Evolutionary conservation across 2,888 invertebrate species (phyloP).

Genomic region (Eueremaeus valkanovi): DNA sequence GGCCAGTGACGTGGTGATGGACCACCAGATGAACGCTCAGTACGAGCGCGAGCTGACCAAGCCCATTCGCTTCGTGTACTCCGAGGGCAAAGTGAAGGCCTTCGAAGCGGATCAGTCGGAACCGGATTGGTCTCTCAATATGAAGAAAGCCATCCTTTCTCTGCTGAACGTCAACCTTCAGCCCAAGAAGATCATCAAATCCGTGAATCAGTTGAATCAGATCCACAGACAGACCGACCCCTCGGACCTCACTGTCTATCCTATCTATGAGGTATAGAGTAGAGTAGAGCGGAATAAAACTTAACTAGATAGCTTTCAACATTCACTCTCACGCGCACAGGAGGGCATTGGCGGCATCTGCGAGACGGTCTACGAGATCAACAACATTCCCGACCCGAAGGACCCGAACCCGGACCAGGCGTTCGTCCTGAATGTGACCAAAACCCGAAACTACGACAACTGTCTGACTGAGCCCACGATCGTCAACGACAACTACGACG

Average conservation of each 20-base stretch:
- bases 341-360: constrained; percentile 47
- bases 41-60: constrained; percentile 46
- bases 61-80: constrained; percentile 48
- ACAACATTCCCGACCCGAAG: constrained; percentile 42
- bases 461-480: constrained; percentile 49
- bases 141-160: constrained; percentile 52
- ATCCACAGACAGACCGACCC: neutral
- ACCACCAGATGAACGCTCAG: constrained; percentile 40
- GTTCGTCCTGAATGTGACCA: constrained; percentile 48
- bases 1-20: constrained; percentile 5
- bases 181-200: constrained; percentile 41
- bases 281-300: neutral
- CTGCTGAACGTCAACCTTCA: constrained; percentile 51
- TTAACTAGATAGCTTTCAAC: neutral
- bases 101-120: constrained; percentile 50
- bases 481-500: constrained; percentile 46
- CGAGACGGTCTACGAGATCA: constrained; percentile 47
- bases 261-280: constrained; percentile 35
- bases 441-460: constrained; percentile 47
- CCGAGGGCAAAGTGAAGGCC: constrained; percentile 47
- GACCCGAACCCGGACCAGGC: constrained; percentile 8
- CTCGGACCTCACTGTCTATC: constrained; percentile 32
- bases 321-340: neutral
- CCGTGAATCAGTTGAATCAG: constrained; percentile 8
- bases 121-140: constrained; percentile 53